Evolutionary conservation across 2,113 vertebrate species (phyloP).

Genomic region (Stigmatopora argus): DNA sequence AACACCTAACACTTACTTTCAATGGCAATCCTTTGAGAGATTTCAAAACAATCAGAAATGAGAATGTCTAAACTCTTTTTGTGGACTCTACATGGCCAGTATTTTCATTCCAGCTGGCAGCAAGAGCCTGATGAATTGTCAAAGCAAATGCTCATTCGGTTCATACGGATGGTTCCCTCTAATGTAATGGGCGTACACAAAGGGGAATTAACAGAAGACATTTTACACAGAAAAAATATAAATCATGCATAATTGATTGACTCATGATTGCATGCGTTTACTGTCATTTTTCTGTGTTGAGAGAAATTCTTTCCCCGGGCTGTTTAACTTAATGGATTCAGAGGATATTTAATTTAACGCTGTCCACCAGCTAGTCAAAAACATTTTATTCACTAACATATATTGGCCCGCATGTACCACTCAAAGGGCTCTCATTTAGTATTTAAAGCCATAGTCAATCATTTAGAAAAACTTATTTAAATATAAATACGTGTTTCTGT

Average conservation of each 20-base stretch:
- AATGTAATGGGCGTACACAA: slow-evolving; percentile 62
- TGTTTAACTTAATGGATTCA: slow-evolving; percentile 73
- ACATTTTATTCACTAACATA: slow-evolving; percentile 54
- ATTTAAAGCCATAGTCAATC: slow-evolving; percentile 62
- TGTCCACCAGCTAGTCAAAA: slow-evolving; percentile 57
- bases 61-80: slow-evolving; percentile 47
- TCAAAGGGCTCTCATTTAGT: slow-evolving; percentile 67
- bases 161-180: slow-evolving; percentile 31
- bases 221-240: slow-evolving; percentile 71
- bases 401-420: slow-evolving; percentile 38
- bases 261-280: slow-evolving; percentile 73
- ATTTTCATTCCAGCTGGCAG: slow-evolving; percentile 51
- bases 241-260: slow-evolving; percentile 75
- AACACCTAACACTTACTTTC: slow-evolving; percentile 29
- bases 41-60: slow-evolving; percentile 39
- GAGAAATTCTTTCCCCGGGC: slow-evolving; percentile 68
- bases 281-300: slow-evolving; percentile 68
- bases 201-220: slow-evolving; percentile 66
- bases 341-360: slow-evolving; percentile 70
- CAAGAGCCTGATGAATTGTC: slow-evolving; percentile 51
- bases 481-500: slow-evolving; percentile 56
- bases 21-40: slow-evolving; percentile 44
- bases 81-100: slow-evolving; percentile 45
- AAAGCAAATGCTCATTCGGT: slow-evolving; percentile 54
- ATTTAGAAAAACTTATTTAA: slow-evolving; percentile 70